phyloP scores from a whole-genome alignment of 2,888 invertebrate genomes.

The Nomada hirtipes region DNA sequence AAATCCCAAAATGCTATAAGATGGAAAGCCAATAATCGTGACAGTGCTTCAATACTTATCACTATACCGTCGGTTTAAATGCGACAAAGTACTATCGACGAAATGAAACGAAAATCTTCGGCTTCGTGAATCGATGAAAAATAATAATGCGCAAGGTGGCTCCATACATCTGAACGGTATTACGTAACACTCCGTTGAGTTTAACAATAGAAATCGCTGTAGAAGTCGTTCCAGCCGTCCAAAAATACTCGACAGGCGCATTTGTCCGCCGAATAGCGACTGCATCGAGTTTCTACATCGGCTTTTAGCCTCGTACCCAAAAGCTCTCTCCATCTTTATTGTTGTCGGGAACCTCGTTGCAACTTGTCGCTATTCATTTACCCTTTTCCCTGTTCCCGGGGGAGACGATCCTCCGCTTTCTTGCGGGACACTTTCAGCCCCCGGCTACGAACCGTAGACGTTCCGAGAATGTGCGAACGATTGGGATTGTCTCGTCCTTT shows the following conservation, averaged over 20 bases:
- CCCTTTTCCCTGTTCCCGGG: constrained; percentile 36
- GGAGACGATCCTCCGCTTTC: constrained; percentile 45
- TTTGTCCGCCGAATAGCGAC: constrained; percentile 17
- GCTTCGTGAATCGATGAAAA: no score
- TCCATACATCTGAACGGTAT: no score
- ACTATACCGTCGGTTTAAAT: no score
- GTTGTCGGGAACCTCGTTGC: constrained; percentile 42
- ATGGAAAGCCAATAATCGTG: no score
- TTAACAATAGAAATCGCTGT: neutral
- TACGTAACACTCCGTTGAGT: neutral
- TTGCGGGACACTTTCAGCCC: constrained; percentile 46
- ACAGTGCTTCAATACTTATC: no score
- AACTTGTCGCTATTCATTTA: constrained; percentile 69
- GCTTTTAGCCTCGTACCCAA: constrained; percentile 29
- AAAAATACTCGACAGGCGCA: constrained; percentile 19
- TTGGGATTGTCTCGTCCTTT: constrained; percentile 59
- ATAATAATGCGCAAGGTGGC: no score
- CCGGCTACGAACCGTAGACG: constrained; percentile 42
- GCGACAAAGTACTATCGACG: no score
- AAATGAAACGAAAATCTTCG: no score
- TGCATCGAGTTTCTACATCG: constrained; percentile 41
- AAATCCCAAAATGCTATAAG: no score
- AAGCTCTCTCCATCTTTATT: constrained; percentile 54
- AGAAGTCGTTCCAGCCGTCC: neutral
- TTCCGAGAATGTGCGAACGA: constrained; percentile 59